These are phyloP conservation scores for Molanna angustata DNA, from an alignment of 2,888 invertebrate genomes.

Conservation along the genomic window DNA sequence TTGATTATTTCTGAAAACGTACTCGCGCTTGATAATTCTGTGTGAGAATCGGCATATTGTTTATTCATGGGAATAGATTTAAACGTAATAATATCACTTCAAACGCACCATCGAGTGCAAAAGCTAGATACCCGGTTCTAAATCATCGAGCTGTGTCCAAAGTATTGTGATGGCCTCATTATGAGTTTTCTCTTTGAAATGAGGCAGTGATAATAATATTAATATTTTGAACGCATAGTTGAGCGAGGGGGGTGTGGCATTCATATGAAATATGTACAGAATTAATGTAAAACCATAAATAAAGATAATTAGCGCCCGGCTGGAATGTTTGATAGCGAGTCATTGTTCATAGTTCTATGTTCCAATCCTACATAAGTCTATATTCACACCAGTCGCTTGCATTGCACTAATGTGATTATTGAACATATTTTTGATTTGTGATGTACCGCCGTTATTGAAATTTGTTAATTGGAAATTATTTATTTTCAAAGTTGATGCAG, in stretches of 20 bases:
- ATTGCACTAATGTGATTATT: slow-evolving; percentile 29
- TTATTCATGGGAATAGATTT: no score
- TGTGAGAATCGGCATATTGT: no score
- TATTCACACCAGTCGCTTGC: slow-evolving; percentile 19
- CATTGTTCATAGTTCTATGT: slow-evolving; percentile 25
- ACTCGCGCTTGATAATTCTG: no score
- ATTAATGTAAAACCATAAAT: slow-evolving; percentile 34
- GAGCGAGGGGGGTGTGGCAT: slow-evolving; percentile 12
- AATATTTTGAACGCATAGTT: not conserved
- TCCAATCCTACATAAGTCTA: not conserved
- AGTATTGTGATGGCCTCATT: slow-evolving; percentile 29
- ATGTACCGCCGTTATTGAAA: slow-evolving; percentile 20
- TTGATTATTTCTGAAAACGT: no score
- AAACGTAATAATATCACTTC: not conserved
- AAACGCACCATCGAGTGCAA: slow-evolving; percentile 6
- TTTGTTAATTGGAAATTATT: slow-evolving; percentile 1
- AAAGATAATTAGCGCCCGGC: slow-evolving; percentile 32
- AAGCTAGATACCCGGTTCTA: slow-evolving; percentile 21
- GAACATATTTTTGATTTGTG: slow-evolving; percentile 34
- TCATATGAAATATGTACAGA: slow-evolving; percentile 28
- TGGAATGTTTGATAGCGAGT: slow-evolving; percentile 32
- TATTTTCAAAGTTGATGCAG: no score
- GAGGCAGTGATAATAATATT: slow-evolving; percentile 17
- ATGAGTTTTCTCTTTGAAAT: slow-evolving; percentile 27
- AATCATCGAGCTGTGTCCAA: slow-evolving; percentile 25